Conservation (phyloP, 2,888 invertebrate genomes). For the Tenthredo mesomela region DNA sequence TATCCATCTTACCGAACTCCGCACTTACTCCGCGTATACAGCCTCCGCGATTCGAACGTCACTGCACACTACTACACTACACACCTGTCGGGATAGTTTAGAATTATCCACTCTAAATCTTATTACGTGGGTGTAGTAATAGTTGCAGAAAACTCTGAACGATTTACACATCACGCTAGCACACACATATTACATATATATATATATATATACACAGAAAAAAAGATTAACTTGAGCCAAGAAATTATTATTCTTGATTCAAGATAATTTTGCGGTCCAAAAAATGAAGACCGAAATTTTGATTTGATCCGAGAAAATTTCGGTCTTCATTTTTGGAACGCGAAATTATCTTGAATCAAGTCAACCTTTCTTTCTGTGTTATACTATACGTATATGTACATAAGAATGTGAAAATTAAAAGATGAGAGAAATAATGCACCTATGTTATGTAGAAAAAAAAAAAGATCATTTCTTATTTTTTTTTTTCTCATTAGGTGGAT, state of each 20-base stretch:
- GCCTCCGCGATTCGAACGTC: conserved; percentile 4
- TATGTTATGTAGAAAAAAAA: not conserved
- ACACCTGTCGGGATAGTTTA: not conserved
- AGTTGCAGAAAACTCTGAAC: no score
- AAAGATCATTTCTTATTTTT: not conserved
- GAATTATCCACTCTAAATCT: not conserved
- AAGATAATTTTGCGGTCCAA: no score
- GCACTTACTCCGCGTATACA: not conserved
- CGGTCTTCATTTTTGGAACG: no score
- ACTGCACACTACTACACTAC: not conserved
- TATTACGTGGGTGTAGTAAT: not conserved
- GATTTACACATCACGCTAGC: not conserved
- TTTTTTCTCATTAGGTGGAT: no score
- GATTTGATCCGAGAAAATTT: no score
- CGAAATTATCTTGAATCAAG: no score
- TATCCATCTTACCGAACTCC: not conserved
- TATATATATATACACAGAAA: not conserved
- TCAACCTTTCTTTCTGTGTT: no score
- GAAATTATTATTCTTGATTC: no score
- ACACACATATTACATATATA: not conserved
- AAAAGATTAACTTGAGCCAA: no score
- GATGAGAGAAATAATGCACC: no score
- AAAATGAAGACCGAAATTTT: no score
- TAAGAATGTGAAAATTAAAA: not conserved
- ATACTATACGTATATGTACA: not conserved